phyloP scores from a whole-genome alignment of 2,113 vertebrate genomes.

The Orycteropus afer region DNA sequence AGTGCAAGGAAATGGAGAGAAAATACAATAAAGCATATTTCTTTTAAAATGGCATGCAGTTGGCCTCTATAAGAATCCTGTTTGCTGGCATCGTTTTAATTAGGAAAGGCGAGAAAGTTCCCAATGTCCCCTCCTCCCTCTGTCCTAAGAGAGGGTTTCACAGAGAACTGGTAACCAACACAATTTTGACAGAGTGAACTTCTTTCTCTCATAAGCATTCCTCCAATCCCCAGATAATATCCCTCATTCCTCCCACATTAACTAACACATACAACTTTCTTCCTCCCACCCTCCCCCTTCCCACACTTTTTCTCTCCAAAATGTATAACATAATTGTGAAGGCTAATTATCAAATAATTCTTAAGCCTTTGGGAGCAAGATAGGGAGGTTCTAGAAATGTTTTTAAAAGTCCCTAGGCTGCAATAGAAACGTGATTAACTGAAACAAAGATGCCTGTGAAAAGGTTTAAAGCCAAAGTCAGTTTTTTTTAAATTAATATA shows the following conservation, averaged over 20 bases:
- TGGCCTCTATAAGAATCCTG: slow-evolving; percentile 67
- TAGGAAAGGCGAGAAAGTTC: slow-evolving; percentile 82
- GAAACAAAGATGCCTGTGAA: slow-evolving; percentile 87
- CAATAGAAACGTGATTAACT: slow-evolving; percentile 89
- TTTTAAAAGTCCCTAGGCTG: slow-evolving; percentile 88
- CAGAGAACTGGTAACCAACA: slow-evolving; percentile 85
- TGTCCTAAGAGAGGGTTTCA: slow-evolving; percentile 80
- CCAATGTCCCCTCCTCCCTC: slow-evolving; percentile 68
- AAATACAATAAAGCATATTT: slow-evolving; percentile 59
- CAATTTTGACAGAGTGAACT: slow-evolving; percentile 83
- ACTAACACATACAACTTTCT: slow-evolving; percentile 83
- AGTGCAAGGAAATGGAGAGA: slow-evolving; percentile 61
- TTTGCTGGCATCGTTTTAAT: slow-evolving; percentile 82
- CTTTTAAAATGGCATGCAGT: slow-evolving; percentile 54
- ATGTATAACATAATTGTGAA: slow-evolving; percentile 88
- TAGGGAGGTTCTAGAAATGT: slow-evolving; percentile 85
- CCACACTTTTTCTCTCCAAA: slow-evolving; percentile 82
- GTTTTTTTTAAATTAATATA: slow-evolving; percentile 35
- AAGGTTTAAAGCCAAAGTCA: slow-evolving; percentile 86
- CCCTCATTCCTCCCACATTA: slow-evolving; percentile 85
- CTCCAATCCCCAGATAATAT: slow-evolving; percentile 85
- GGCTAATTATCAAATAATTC: slow-evolving; percentile 91
- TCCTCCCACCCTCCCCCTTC: slow-evolving; percentile 68
- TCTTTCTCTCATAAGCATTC: slow-evolving; percentile 81
- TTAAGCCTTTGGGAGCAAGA: slow-evolving; percentile 88